These are phyloP conservation scores for Chiroxiphia lanceolata DNA, from an alignment of 2,797 vertebrate genomes.

Conservation along the genomic window DNA sequence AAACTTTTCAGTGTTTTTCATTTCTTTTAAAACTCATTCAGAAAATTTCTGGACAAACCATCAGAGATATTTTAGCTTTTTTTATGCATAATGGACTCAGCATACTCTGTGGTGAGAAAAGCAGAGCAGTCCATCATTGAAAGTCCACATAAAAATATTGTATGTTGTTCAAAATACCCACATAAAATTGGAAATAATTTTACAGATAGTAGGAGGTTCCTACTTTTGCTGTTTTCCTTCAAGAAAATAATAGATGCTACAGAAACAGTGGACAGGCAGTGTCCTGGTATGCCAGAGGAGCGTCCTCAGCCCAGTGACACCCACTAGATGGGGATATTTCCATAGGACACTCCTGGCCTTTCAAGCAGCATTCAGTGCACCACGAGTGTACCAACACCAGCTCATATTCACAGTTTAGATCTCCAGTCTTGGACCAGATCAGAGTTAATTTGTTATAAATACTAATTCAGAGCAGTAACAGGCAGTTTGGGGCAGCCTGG, in stretches of 20 bases:
- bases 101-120: background rate
- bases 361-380: background rate
- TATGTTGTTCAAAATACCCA: fast-evolving
- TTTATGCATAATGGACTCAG: background rate
- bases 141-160: background rate
- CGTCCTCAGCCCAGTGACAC: background rate
- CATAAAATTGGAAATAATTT: background rate
- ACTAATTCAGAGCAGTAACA: background rate
- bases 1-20: background rate
- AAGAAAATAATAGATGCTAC: background rate
- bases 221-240: background rate
- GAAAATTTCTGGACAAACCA: background rate
- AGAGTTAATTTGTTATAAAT: background rate
- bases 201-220: background rate
- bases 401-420: background rate
- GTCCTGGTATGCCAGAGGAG: background rate
- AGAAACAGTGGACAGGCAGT: background rate
- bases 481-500: background rate
- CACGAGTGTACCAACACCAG: fast-evolving
- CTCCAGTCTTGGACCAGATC: background rate
- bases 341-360: background rate
- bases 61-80: background rate
- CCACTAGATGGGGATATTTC: constrained; percentile 65
- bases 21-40: background rate
- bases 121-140: background rate